Base-by-base conservation (phyloP, 2,888 invertebrate genomes). In the Lepidocyrtinus sp. region DNA sequence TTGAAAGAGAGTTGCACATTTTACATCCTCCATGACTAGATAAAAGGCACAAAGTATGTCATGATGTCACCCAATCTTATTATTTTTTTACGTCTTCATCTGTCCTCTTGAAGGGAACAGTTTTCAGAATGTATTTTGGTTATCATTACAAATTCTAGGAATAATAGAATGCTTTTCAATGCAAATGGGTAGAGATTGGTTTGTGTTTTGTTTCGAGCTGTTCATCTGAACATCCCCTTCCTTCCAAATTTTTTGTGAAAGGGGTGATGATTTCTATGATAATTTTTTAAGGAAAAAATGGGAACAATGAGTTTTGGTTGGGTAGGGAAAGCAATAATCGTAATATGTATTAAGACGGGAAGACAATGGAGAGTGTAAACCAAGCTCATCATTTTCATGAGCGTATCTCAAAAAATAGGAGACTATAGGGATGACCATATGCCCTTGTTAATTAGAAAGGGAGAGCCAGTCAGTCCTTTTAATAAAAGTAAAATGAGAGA, bases 361-460 rank as follows among this genome's bases (percentile, higher is more conserved):
- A 68, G 50, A 68, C 68, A 68, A 68, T 15, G 12, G 36, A 68
- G 68, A 17, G 1, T 50, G 68, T 50, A 68, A 68, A 68, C 68
- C 68, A 25, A 68, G 50, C 68, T 68, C n/a, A n/a, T 68, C 50
- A 68, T 36, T 36, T 7, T 36, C 36, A 36, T 36, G 36, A 36
- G 36, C 36, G 36, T 36, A 36, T 36, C 36, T 36, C 12, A n/a
- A n/a, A n/a, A n/a, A n/a, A n/a, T n/a, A n/a, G 5, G 36, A 12
- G 36, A 36, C 5, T 25, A 50, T 68, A 46, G 50, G 25, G 25
- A 50, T 68, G 55, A 50, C 68, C 68, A 68, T 68, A 68, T 68
- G 68, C 25, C n/a, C 50, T 1, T 2, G 50, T 15, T 50, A 68
- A 50, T 50, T 1, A 68, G n/a, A 45, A 68, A 45, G 12, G 19